A percentile compares a stretch with the other conserved stretches of the same genome.
phyloP scores from a whole-genome alignment of 2,113 vertebrate species.

The Chlamydotis undulata region DNA sequence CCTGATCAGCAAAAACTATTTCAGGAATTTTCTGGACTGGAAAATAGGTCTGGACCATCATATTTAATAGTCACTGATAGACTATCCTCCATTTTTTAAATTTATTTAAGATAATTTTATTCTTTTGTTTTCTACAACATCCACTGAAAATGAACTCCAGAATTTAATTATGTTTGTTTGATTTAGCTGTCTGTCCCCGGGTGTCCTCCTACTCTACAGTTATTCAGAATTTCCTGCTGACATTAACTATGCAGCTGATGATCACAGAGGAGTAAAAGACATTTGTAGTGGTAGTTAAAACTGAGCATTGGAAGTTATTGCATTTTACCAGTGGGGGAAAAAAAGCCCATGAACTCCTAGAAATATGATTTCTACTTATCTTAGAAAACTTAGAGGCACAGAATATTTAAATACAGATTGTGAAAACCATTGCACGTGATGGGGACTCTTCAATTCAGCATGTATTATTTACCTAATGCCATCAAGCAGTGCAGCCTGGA shows the following conservation, averaged over 20 bases:
- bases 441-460: background rate
- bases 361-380: background rate
- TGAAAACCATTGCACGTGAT: background rate
- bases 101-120: background rate
- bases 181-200: background rate
- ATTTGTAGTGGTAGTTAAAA: background rate
- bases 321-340: background rate
- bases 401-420: background rate
- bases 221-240: slow-evolving; percentile 6
- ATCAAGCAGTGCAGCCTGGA: background rate
- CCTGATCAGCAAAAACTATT: background rate
- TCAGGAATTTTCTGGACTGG: background rate
- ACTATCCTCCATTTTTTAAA: background rate
- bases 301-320: background rate
- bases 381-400: background rate
- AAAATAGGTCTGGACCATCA: background rate
- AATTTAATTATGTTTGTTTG: background rate
- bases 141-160: background rate
- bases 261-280: background rate
- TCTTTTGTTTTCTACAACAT: background rate
- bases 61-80: background rate
- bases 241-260: background rate
- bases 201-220: background rate
- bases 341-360: background rate
- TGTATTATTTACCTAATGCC: background rate